phyloP scores from a whole-genome alignment of 2,113 vertebrate genomes.

The Coptodon rendalli region DNA sequence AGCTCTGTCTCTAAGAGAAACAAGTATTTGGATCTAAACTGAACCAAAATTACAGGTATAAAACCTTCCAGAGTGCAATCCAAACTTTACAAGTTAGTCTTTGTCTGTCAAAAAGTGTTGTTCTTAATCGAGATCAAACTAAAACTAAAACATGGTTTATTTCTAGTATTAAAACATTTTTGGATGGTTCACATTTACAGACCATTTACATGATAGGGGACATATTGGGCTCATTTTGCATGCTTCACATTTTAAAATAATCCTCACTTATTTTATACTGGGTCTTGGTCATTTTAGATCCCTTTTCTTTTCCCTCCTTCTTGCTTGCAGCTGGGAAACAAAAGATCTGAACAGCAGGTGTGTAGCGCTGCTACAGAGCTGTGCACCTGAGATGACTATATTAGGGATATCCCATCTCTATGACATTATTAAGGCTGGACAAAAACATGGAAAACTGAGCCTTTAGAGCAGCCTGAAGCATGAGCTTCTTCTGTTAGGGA shows the following conservation, averaged over 20 bases:
- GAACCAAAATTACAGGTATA: background rate
- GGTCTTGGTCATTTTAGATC: background rate
- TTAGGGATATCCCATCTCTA: background rate
- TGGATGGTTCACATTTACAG: background rate
- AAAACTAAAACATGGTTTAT: background rate
- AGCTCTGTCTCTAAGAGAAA: background rate
- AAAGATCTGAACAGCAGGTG: background rate
- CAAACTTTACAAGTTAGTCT: background rate
- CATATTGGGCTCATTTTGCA: background rate
- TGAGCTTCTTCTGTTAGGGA: background rate
- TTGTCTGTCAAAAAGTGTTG: background rate
- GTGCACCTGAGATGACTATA: background rate
- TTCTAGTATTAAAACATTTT: background rate
- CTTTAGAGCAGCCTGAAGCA: background rate
- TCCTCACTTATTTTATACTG: background rate
- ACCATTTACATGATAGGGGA: background rate
- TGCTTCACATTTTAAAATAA: background rate
- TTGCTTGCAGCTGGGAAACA: background rate
- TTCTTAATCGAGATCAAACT: background rate
- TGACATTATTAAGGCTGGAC: background rate
- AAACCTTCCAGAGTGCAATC: background rate
- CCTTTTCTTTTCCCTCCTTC: background rate
- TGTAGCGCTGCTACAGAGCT: background rate
- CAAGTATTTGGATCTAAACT: background rate
- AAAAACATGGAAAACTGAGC: background rate